Evolutionary conservation across 1,140 invertebrate species (phyloP), one percentile per base, ranked within the genome.

Genomic region (Dendroctonus ponderosae): DNA sequence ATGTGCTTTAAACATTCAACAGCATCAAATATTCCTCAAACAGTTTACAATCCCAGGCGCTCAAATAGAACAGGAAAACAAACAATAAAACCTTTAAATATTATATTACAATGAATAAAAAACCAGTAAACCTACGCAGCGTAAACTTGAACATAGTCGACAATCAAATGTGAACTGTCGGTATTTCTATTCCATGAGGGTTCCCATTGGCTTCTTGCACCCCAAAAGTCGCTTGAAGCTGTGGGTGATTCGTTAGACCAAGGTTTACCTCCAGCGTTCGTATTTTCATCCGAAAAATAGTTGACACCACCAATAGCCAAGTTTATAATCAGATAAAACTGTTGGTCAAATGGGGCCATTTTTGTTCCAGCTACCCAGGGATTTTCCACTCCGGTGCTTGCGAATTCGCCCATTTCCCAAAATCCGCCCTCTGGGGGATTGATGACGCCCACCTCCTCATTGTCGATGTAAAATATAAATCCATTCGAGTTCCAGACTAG

Each of bases 311-410:
- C 78, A 61, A 68, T 41, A 66, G 73, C 46, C 15, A 74, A 51
- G 74, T 89, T 88, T 11, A 89, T 77, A 49, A 89, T 84, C 9
- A 89, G 68, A 70, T 87, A 87, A 76, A 89, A 89, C 83, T 88
- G 68, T 71, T 81, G 76, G 73, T 85, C 83, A 68, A 86, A 86
- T 5, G 85, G 85, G 40, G 85, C 83, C 77, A 83, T 81, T 63
- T 77, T 77, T 0, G 67, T 65, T 6, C 75, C 76, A n/a, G 65
- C 51, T 14, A 70, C 56, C 83, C 83, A 84, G 9, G 73, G 74
- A 72, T 79, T 77, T 7, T 71, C 64, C 7, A 66, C 8, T 8
- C 56, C 51, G 7, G 53, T 49, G 3, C 11, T 8, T 0, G 37
- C 58, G 11, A 71, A 68, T 26, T 60, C 43, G 12, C 72, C 72